Base-by-base conservation (phyloP, 2,888 invertebrate species). In the Trachelus tabidus region DNA sequence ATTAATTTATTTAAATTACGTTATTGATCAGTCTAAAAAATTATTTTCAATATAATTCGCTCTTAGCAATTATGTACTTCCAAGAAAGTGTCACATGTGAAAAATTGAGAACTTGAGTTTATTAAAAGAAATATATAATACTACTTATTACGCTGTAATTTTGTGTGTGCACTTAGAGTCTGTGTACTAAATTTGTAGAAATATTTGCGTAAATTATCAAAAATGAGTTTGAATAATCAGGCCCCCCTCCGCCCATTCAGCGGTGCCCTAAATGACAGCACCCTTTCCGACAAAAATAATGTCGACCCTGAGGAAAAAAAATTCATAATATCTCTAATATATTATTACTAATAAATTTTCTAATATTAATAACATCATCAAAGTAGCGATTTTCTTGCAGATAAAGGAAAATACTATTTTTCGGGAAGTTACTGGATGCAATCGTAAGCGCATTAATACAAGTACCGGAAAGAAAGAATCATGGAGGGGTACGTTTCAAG, bases 391-490 rank as follows among this genome's bases (percentile, higher is more conserved):
- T 56, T 56, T 23, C 23, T 56, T 23, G 23, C 23, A 56, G 56
- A 9, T 23, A 56, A 56, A 1, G 9, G 56, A 56, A 56, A 56
- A 56, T 56, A 23, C 1, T 56, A 56, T 56, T 56, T 56, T 9
- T 56, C 9, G 23, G 23, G 23, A 56, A 56, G 23, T 23, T 56
- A 56, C 23, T 76, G 68, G 34, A 74, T 73, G 68, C 31, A 71
- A 75, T 77, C 77, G 34, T 75, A 75, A 69, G 77, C 77, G 77
- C 33, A 77, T 77, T 77, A 75, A 77, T 75, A 77, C 75, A 75
- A 33, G 12, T 23, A 77, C 75, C 77, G 77, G 77, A 77, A 77
- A 77, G 77, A 77, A 77, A 75, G 75, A 30, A 71, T n/a, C 74
- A 69, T 34, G 34, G 73, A n/a, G 68, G 75, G 77, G 69, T 30